Evolutionary conservation across 2,888 invertebrate genomes (phyloP).

Genomic region (Rhogogaster chlorosoma): DNA sequence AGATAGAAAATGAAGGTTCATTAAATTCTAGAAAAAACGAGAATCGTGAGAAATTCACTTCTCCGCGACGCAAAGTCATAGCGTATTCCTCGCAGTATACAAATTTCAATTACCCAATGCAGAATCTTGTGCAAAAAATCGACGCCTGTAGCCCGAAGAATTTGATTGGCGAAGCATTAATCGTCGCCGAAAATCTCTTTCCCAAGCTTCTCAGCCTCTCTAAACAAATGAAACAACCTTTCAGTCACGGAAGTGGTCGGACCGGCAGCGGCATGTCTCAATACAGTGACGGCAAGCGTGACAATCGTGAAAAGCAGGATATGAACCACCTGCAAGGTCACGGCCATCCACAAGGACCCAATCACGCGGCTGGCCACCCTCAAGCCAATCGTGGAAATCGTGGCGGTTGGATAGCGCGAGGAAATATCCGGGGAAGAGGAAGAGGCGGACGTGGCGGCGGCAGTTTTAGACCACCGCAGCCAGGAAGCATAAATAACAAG

Average conservation of each 20-base stretch:
- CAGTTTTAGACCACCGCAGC: constrained; percentile 74
- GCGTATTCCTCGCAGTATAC: neutral
- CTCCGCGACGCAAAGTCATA: neutral
- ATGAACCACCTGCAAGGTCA: constrained; percentile 56
- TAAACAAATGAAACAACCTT: constrained; percentile 12
- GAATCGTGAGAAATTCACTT: too few relatives aligned
- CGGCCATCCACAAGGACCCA: constrained; percentile 40
- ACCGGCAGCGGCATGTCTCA: constrained; percentile 71
- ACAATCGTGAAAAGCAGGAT: constrained; percentile 64
- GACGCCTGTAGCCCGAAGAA: too few relatives aligned
- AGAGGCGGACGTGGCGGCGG: constrained; percentile 75
- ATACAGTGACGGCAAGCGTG: constrained; percentile 72
- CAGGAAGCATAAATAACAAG: constrained; percentile 73
- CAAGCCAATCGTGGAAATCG: constrained; percentile 76
- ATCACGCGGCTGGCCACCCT: constrained; percentile 71
- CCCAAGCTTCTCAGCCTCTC: neutral
- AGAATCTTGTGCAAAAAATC: too few relatives aligned
- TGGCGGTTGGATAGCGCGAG: constrained; percentile 74
- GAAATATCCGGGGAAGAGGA: constrained; percentile 74
- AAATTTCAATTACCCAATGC: too few relatives aligned
- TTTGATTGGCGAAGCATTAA: neutral
- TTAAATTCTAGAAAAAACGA: neutral
- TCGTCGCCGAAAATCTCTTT: neutral
- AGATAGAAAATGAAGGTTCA: neutral
- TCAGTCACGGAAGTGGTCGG: constrained; percentile 69